phyloP scores from a whole-genome alignment of 2,888 invertebrate species.

The Fragum sueziense region DNA sequence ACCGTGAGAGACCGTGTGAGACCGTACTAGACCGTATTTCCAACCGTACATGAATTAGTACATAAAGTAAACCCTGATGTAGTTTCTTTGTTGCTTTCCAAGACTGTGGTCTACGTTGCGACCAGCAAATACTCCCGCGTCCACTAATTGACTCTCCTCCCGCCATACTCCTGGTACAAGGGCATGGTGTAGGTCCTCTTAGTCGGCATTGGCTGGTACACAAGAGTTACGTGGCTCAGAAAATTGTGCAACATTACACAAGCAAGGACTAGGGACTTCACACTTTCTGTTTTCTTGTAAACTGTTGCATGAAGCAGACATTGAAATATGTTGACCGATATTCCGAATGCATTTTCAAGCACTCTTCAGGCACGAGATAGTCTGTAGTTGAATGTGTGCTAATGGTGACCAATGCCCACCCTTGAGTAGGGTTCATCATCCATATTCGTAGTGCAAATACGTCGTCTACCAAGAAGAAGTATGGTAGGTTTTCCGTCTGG shows the following conservation, averaged over 20 bases:
- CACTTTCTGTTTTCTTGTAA: too few species aligned
- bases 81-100: neutral
- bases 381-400: too few species aligned
- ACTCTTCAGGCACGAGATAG: too few species aligned
- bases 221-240: conserved; percentile 20
- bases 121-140: neutral
- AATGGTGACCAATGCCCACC: too few species aligned
- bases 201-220: conserved; percentile 23
- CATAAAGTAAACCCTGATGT: neutral
- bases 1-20: too few species aligned
- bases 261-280: too few species aligned
- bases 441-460: too few species aligned
- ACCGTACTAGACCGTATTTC: neutral
- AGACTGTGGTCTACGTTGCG: neutral
- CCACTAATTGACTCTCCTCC: conserved; percentile 17
- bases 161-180: conserved; percentile 27
- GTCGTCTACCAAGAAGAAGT: conserved; percentile 34
- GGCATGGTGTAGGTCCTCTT: conserved; percentile 25
- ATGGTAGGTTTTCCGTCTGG: conserved; percentile 35
- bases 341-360: too few species aligned
- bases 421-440: too few species aligned
- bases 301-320: too few species aligned
- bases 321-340: too few species aligned
- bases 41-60: neutral
- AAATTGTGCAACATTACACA: too few species aligned